Percentiles rank a stretch among this genome's conserved stretches.
phyloP scores from a whole-genome alignment of 2,888 invertebrate genomes.

The Malacosoma neustria region DNA sequence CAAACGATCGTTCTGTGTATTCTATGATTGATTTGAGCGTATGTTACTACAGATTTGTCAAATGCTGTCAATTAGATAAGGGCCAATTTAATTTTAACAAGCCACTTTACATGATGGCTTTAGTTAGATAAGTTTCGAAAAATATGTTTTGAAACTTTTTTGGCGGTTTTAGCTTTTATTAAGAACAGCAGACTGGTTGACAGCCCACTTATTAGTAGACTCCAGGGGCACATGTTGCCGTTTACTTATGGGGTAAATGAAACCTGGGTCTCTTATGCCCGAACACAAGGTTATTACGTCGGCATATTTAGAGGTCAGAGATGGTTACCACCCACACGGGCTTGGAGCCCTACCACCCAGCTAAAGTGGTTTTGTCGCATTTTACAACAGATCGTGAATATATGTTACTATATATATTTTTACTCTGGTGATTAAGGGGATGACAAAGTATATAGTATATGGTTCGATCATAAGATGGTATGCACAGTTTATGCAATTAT shows the following conservation, averaged over 20 bases:
- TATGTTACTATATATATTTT: too few relatives aligned
- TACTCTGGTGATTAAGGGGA: too few relatives aligned
- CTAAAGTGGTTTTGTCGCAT: neutral
- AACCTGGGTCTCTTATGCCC: neutral
- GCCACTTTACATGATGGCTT: constrained; percentile 9
- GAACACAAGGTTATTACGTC: neutral
- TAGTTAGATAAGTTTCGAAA: neutral
- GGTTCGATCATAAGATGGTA: too few relatives aligned
- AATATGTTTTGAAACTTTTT: neutral
- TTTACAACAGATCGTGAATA: too few relatives aligned
- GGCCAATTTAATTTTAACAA: constrained; percentile 34
- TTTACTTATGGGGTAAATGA: too few relatives aligned
- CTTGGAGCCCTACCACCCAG: too few relatives aligned
- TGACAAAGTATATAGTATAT: too few relatives aligned
- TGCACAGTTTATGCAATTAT: too few relatives aligned
- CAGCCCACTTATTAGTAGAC: neutral
- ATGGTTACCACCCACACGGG: neutral
- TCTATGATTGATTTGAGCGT: constrained; percentile 15
- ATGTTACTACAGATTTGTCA: constrained; percentile 33
- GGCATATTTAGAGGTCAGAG: neutral
- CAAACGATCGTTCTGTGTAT: constrained; percentile 8
- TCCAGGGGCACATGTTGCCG: too few relatives aligned
- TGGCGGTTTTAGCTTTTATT: too few relatives aligned
- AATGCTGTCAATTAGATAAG: constrained; percentile 37
- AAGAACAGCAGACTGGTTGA: neutral